These are phyloP conservation scores for Mastigias papua DNA, from an alignment of 30 jellyfish, hydroid and myxozoan genomes.

Conservation along the genomic window DNA sequence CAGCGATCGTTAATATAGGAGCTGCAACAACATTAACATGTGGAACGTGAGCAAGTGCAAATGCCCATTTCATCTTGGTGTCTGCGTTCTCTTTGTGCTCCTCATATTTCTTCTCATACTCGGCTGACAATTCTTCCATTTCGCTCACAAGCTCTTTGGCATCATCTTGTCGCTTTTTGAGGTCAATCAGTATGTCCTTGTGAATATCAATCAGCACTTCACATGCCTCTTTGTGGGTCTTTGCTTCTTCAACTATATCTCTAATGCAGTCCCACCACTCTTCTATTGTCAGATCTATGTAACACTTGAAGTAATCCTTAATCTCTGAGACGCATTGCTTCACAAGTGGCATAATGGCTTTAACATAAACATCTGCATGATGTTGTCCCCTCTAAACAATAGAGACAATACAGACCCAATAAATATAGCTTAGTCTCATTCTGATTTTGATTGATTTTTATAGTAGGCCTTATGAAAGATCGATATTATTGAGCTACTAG, in stretches of 20 bases:
- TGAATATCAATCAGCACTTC: constrained; percentile 6
- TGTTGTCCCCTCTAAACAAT: not conserved
- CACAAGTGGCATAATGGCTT: not conserved
- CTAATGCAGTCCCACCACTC: constrained; percentile 37
- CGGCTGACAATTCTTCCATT: constrained; percentile 17
- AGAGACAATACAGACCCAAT: too few relatives aligned
- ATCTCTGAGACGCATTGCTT: not conserved
- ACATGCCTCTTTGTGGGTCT: constrained; percentile 4
- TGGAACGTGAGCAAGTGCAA: constrained; percentile 23
- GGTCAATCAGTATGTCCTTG: not conserved
- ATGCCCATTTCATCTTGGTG: constrained; percentile 16
- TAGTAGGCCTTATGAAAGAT: too few relatives aligned
- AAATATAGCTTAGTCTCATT: too few relatives aligned
- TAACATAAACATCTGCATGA: not conserved
- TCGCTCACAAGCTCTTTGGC: constrained; percentile 23
- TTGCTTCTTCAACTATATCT: constrained; percentile 28
- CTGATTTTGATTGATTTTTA: too few relatives aligned
- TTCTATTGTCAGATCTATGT: constrained; percentile 12
- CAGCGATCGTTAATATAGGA: not conserved
- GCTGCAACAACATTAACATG: constrained; percentile 5
- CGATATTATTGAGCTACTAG: too few relatives aligned
- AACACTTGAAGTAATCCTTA: constrained; percentile 12
- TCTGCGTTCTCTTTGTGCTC: not conserved
- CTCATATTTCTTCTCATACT: constrained; percentile 12
- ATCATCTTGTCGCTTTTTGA: constrained; percentile 18